A percentile compares a stretch with the other conserved stretches of the same genome.
Conservation (phyloP, 1,140 invertebrate genomes). For the Bombus pascuorum region DNA sequence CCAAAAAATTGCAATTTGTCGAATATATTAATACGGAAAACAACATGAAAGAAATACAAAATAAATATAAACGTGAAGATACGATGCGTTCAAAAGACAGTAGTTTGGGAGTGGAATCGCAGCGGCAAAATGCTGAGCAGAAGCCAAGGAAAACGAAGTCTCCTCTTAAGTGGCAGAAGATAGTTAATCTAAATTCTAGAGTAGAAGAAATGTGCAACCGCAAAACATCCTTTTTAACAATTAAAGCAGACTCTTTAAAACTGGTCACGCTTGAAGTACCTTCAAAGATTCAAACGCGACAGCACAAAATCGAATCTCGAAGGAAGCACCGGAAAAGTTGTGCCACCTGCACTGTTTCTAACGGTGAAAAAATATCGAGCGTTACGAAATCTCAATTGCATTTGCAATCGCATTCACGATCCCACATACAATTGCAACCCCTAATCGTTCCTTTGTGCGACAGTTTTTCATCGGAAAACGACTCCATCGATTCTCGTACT, state of each 20-base stretch:
- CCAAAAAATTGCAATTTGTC: slow-evolving; percentile 83
- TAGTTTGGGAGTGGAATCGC: slow-evolving; percentile 60
- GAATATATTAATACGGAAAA: slow-evolving; percentile 70
- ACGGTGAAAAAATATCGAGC: not conserved
- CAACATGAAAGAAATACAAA: slow-evolving; percentile 3
- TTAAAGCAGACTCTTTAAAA: slow-evolving; percentile 66
- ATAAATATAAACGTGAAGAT: slow-evolving; percentile 6
- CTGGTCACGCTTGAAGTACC: slow-evolving; percentile 27
- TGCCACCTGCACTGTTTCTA: not conserved
- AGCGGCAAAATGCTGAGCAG: slow-evolving; percentile 71
- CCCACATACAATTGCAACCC: slow-evolving; percentile 19
- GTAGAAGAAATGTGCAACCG: slow-evolving; percentile 37
- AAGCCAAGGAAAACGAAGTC: slow-evolving; percentile 83
- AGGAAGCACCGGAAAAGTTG: slow-evolving; percentile 3
- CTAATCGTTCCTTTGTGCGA: slow-evolving; percentile 69
- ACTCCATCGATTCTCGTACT: slow-evolving; percentile 35
- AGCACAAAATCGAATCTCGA: slow-evolving; percentile 67
- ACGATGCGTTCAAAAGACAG: not conserved
- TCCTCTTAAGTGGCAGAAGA: slow-evolving; percentile 74
- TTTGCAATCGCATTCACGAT: not conserved
- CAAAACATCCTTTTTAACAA: slow-evolving; percentile 28
- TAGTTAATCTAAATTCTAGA: slow-evolving; percentile 55
- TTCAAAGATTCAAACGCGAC: slow-evolving; percentile 58
- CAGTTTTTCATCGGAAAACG: slow-evolving; percentile 83
- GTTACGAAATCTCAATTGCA: slow-evolving; percentile 16